These are phyloP conservation scores for Monoplex corrugatus DNA, from an alignment of 2,888 invertebrate species.

Conservation along the genomic window DNA sequence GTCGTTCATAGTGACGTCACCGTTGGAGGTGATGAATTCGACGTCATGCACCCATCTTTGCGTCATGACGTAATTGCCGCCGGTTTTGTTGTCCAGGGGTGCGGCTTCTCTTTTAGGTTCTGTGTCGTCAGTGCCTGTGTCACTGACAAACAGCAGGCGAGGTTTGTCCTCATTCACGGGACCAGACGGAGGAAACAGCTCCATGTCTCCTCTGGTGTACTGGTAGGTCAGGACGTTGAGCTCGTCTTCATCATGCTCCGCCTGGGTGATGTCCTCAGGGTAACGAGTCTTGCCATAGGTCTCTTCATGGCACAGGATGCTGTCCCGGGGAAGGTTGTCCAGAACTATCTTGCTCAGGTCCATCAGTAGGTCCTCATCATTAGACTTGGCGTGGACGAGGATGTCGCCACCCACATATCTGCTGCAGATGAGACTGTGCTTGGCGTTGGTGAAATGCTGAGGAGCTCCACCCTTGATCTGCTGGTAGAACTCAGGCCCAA, in stretches of 20 bases:
- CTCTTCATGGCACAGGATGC: constrained; percentile 42
- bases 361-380: constrained; percentile 51
- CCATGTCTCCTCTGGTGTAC: neutral
- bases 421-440: neutral
- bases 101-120: constrained; percentile 30
- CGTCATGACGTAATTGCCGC: constrained; percentile 57
- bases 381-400: constrained; percentile 56
- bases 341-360: constrained; percentile 53
- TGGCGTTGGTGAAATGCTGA: constrained; percentile 52
- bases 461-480: constrained; percentile 45
- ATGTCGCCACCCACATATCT: constrained; percentile 53
- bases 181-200: neutral
- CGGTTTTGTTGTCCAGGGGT: constrained; percentile 50
- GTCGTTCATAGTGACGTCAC: constrained; percentile 13
- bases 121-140: neutral
- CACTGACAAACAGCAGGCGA: neutral
- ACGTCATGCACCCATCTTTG: constrained; percentile 58
- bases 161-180: neutral
- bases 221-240: constrained; percentile 4
- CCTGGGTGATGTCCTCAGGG: neutral
- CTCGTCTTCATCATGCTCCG: neutral
- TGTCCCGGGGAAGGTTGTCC: constrained; percentile 47
- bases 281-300: neutral
- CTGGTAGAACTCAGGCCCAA: constrained; percentile 54
- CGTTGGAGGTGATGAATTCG: constrained; percentile 36